Conservation (phyloP, 2,888 invertebrate genomes). For the Hipparchia sbordonii region DNA sequence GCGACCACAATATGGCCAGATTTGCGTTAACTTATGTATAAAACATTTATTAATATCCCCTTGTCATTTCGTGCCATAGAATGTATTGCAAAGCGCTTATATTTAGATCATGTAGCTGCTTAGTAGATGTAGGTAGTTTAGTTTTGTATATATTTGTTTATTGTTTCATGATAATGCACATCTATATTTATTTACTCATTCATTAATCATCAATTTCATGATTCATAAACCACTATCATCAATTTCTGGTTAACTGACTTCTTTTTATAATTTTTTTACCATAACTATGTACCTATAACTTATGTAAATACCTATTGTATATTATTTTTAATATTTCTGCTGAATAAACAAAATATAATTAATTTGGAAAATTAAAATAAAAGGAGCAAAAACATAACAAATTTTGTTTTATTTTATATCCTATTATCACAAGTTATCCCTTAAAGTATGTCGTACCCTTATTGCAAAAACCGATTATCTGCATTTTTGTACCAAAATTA, state of each 20-base stretch:
- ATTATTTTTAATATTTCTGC: constrained; percentile 15
- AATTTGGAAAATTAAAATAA: constrained; percentile 30
- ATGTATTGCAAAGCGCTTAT: constrained; percentile 29
- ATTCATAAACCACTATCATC: neutral
- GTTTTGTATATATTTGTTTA: constrained; percentile 17
- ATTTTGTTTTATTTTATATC: constrained; percentile 23
- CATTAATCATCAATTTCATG: neutral
- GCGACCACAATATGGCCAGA: no score
- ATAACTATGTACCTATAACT: neutral
- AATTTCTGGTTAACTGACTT: neutral
- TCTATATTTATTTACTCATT: neutral
- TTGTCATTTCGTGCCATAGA: constrained; percentile 34
- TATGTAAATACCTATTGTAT: constrained; percentile 32
- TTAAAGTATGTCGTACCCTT: no score
- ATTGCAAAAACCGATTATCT: no score
- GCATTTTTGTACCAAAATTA: no score
- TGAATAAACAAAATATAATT: constrained; percentile 17
- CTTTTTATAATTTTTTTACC: neutral
- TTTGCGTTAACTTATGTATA: neutral
- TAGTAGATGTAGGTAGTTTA: constrained; percentile 26
- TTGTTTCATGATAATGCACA: constrained; percentile 13
- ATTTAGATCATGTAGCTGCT: constrained; percentile 19
- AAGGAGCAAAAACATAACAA: constrained; percentile 22
- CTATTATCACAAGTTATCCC: constrained; percentile 36
- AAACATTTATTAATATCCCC: constrained; percentile 5